Base-by-base conservation (phyloP, 2,113 vertebrate genomes). In the Mandrillus leucophaeus region DNA sequence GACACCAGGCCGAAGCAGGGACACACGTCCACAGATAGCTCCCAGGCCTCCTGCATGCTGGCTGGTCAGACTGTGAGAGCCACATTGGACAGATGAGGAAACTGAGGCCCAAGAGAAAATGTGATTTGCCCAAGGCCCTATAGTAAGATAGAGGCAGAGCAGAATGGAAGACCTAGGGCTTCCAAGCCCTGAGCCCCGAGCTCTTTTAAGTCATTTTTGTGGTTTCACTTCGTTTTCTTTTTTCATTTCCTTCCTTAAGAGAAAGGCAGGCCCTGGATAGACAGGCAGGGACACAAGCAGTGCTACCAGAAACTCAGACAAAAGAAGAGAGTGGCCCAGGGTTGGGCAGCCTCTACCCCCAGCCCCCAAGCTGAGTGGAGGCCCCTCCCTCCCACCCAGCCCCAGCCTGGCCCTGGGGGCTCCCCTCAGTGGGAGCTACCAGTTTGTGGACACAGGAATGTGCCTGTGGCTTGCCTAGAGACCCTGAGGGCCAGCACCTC, bases 261-360 rank as follows among this genome's bases (percentile, higher is more conserved):
- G 66, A 64, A 93, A 83, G 75, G 57, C 61, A 40, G 57, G 68
- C 45, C 87, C 87, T 20, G 66, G 18, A 55, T 80, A 52, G 55
- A n/a, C 30, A 5, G 30, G 43, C 50, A 70, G 75, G 40, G 59
- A 32, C 61, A 14, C 18, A 14, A 22, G 18, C 50, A 64, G 66
- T 45, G 52, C 52, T 17, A n/a, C 50, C 50, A 30, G 80, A 81
- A 61, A 83, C 27, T 30, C 55, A 48, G 86, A 84, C 10, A 35
- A 75, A 89, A 93, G 45, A 79, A 2, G 38, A 6, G 50, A 61
- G 27, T 17, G 20, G n/a, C 25, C 38, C 43, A 38, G n/a, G 16
- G 48, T 43, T 43, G 45, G 66, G 40, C 52, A 84, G 2, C 27
- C 17, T 72, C 4, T 76, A 57, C 25, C 9, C 8, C 32, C 12